These are phyloP conservation scores for Entelurus aequoreus DNA, from an alignment of 2,113 vertebrate genomes.

Conservation along the genomic window DNA sequence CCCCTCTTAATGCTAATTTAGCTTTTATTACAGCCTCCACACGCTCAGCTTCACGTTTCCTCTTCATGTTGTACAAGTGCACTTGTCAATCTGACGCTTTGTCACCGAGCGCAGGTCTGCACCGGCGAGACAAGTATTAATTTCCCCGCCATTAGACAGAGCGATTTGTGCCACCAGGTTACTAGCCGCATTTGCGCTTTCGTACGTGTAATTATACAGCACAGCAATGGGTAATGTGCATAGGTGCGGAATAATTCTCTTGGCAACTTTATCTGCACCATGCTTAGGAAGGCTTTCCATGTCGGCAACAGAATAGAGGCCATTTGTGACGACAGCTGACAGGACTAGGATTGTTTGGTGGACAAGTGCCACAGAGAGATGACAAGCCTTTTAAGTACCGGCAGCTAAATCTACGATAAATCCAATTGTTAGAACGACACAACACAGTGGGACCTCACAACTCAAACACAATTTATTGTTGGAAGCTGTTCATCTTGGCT, in stretches of 20 bases:
- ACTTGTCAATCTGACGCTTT: neutral
- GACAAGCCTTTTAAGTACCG: neutral
- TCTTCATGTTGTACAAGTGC: neutral
- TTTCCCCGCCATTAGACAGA: conserved; percentile 21
- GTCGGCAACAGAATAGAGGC: neutral
- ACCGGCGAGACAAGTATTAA: conserved; percentile 1
- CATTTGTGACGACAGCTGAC: neutral
- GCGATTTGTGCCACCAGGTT: conserved; percentile 27
- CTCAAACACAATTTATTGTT: neutral
- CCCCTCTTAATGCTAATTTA: neutral
- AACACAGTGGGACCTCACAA: neutral
- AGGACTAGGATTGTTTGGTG: neutral
- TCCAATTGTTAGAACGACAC: neutral
- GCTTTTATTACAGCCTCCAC: neutral
- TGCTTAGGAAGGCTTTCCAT: neutral
- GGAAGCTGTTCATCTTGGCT: neutral
- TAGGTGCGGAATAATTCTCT: conserved; percentile 2
- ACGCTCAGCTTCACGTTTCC: neutral
- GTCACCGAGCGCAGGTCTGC: neutral
- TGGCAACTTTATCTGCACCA: neutral
- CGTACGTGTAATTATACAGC: conserved; percentile 26
- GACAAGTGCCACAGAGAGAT: neutral
- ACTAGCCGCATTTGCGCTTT: conserved; percentile 10
- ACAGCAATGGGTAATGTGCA: neutral
- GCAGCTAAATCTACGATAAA: neutral